Conservation (phyloP, 35 echinoderm and acorn worm species). For the Eucidaris tribuloides region DNA sequence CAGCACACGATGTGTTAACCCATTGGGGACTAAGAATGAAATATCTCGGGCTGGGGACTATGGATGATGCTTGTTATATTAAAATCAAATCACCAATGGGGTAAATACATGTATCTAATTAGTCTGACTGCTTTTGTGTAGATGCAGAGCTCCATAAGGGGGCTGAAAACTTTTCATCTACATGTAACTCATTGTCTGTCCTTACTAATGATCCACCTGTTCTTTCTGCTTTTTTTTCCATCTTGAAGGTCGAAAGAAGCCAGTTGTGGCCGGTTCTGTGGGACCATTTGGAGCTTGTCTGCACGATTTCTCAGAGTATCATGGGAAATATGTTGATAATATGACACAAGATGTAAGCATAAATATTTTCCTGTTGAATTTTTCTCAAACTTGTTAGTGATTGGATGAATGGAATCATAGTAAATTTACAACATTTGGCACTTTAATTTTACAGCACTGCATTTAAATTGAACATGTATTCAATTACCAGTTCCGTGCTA, state of each 20-base stretch:
- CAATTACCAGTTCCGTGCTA: too few species aligned
- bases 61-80: neutral
- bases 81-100: neutral
- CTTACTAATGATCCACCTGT: neutral
- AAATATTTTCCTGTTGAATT: too few species aligned
- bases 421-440: too few species aligned
- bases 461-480: too few species aligned
- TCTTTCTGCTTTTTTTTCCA: neutral
- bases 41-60: neutral
- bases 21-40: neutral
- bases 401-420: too few species aligned
- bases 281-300: slow-evolving; percentile 52
- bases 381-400: too few species aligned
- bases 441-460: too few species aligned
- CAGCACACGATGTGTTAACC: neutral
- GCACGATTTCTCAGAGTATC: slow-evolving; percentile 63
- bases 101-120: neutral
- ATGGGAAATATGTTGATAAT: slow-evolving; percentile 63
- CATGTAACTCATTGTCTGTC: neutral
- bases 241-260: slow-evolving; percentile 53
- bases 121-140: neutral
- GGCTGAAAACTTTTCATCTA: neutral
- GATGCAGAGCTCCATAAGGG: neutral
- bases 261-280: slow-evolving; percentile 37
- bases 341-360: slow-evolving; percentile 65